A percentile compares a stretch with the other conserved stretches of the same genome.
Conservation (phyloP, 2,888 invertebrate species). For the Harpalus rufipes region DNA sequence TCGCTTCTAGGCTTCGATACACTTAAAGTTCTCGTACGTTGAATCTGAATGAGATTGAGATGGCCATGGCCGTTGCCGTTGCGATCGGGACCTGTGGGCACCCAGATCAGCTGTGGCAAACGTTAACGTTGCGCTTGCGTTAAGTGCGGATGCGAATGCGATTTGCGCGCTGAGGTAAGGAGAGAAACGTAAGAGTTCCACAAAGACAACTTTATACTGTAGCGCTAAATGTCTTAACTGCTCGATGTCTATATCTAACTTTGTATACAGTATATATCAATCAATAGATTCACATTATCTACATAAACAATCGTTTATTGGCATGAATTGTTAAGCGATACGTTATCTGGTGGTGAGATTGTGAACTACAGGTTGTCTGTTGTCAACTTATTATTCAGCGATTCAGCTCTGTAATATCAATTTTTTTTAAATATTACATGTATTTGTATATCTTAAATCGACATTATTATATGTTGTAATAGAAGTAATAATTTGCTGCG, state of each 20-base stretch:
- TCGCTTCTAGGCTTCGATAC: constrained; percentile 71
- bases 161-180: constrained; percentile 32
- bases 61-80: constrained; percentile 49
- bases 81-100: neutral
- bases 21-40: constrained; percentile 35
- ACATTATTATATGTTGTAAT: no score
- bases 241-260: constrained; percentile 11
- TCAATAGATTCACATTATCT: no score
- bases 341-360: no score
- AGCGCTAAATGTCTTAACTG: constrained; percentile 23
- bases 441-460: no score
- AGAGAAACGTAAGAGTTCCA: constrained; percentile 29
- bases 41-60: constrained; percentile 39
- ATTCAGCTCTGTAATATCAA: no score
- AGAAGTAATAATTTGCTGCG: no score
- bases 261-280: no score
- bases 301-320: no score
- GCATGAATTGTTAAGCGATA: no score
- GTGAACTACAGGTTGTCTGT: no score
- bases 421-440: no score
- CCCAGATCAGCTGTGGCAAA: constrained; percentile 37
- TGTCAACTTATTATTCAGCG: no score
- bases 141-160: constrained; percentile 63
- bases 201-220: constrained; percentile 27
- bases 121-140: neutral